Evolutionary conservation across 2,113 vertebrate genomes (phyloP).

Genomic region (Edolisoma coerulescens): DNA sequence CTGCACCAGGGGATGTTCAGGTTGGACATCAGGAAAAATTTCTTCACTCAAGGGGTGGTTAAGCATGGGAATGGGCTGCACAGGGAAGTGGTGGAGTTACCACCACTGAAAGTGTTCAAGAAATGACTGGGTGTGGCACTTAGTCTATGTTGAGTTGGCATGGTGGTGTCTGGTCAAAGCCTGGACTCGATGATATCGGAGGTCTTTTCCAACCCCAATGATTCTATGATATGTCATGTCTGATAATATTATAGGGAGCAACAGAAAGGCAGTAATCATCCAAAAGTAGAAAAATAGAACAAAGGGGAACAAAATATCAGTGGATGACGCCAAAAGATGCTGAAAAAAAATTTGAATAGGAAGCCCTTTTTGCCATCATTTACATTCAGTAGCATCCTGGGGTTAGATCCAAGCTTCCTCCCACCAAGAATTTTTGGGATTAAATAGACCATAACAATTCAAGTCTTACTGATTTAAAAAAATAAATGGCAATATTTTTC

Average conservation of each 20-base stretch:
- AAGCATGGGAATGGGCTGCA: neutral
- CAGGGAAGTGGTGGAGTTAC: neutral
- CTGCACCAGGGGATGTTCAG: neutral
- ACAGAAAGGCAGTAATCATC: neutral
- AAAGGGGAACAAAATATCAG: neutral
- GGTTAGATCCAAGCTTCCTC: neutral
- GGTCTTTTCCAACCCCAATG: neutral
- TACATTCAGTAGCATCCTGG: neutral
- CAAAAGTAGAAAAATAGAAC: neutral
- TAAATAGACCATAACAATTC: neutral
- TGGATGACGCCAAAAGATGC: neutral
- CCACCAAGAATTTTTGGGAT: neutral
- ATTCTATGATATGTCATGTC: neutral
- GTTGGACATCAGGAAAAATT: neutral
- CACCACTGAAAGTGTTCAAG: neutral
- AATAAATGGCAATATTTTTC: neutral
- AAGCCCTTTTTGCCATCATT: neutral
- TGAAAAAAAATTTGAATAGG: neutral
- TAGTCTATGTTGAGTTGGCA: neutral
- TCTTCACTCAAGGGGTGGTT: neutral
- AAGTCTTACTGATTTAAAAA: neutral
- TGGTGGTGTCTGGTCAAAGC: neutral
- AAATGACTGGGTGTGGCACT: neutral
- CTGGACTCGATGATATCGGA: rapidly evolving
- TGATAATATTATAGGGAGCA: neutral